A percentile compares a stretch with the other conserved stretches of the same genome.
These are phyloP conservation scores for Ligdia adustata DNA, from an alignment of 2,888 invertebrate species.

Conservation along the genomic window DNA sequence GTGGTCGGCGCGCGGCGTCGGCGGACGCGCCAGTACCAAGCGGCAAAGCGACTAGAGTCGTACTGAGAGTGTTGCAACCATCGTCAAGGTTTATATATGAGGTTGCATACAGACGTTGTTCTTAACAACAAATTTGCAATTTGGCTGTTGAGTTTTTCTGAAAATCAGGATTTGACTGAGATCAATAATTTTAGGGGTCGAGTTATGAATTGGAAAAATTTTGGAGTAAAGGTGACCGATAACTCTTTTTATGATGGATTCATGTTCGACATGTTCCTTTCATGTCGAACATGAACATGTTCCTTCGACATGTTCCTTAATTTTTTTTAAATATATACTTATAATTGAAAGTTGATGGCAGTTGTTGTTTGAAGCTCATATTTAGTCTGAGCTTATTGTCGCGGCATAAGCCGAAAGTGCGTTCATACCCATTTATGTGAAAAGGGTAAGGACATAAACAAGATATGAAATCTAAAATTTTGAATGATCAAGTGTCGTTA, in stretches of 20 bases:
- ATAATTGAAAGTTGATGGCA: too few species aligned
- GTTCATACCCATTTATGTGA: slow-evolving; percentile 13
- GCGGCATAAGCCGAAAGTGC: slow-evolving; percentile 11
- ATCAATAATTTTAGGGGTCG: too few species aligned
- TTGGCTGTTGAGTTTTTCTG: slow-evolving; percentile 34
- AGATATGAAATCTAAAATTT: slow-evolving; percentile 24
- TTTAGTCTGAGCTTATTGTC: slow-evolving; percentile 2
- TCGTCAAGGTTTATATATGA: slow-evolving; percentile 81
- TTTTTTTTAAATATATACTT: too few species aligned
- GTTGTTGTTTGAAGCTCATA: neutral
- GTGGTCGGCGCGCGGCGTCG: slow-evolving; percentile 78
- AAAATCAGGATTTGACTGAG: slow-evolving; percentile 14
- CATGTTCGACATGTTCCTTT: too few species aligned
- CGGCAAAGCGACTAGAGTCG: slow-evolving; percentile 85
- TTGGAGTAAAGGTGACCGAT: too few species aligned
- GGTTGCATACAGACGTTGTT: slow-evolving; percentile 61
- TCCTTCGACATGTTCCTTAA: too few species aligned
- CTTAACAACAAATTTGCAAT: slow-evolving; percentile 50
- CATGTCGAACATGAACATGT: too few species aligned
- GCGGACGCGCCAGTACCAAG: slow-evolving; percentile 75
- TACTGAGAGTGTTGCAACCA: slow-evolving; percentile 82
- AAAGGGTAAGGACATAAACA: slow-evolving; percentile 25
- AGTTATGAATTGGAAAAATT: too few species aligned
- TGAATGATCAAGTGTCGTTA: slow-evolving; percentile 28
- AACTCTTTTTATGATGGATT: too few species aligned